Evolutionary conservation across 2,888 invertebrate genomes (phyloP).

Genomic region (Acrobasis repandana): DNA sequence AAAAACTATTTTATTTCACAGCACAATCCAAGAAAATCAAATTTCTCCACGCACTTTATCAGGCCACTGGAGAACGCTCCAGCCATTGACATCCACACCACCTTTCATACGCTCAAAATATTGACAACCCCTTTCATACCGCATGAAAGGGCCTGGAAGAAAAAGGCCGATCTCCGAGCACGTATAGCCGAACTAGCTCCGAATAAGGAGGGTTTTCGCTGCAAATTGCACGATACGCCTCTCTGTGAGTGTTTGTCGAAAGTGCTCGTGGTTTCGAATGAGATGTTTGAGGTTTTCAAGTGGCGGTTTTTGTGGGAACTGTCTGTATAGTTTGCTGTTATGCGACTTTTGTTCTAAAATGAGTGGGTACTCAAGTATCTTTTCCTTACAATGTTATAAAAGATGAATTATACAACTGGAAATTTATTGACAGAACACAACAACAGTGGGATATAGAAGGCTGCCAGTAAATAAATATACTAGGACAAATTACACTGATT

Average conservation of each 20-base stretch:
- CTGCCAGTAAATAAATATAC: too few species aligned
- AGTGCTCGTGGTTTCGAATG: slow-evolving; percentile 37
- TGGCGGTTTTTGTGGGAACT: background rate
- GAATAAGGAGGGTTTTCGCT: slow-evolving; percentile 49
- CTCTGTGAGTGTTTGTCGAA: slow-evolving; percentile 41
- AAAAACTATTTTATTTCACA: background rate
- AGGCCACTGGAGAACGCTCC: slow-evolving; percentile 55
- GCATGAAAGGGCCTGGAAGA: slow-evolving; percentile 67
- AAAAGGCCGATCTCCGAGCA: slow-evolving; percentile 67
- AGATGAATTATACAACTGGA: too few species aligned
- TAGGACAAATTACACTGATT: too few species aligned
- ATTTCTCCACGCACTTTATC: slow-evolving; percentile 26
- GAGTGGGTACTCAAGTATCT: too few species aligned
- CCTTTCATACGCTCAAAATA: slow-evolving; percentile 79
- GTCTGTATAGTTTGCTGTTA: background rate
- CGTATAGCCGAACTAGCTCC: slow-evolving; percentile 16
- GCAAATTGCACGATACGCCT: slow-evolving; percentile 54
- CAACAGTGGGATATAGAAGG: too few species aligned
- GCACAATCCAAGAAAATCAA: background rate
- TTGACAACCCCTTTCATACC: slow-evolving; percentile 76
- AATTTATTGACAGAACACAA: too few species aligned
- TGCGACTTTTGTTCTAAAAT: background rate
- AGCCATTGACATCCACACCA: slow-evolving; percentile 67
- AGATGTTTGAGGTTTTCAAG: slow-evolving; percentile 33
- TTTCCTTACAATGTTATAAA: too few species aligned